Percentiles rank a stretch among this genome's conserved stretches.
phyloP scores from a whole-genome alignment of 2,797 vertebrate species.

The Phalanger gymnotis region DNA sequence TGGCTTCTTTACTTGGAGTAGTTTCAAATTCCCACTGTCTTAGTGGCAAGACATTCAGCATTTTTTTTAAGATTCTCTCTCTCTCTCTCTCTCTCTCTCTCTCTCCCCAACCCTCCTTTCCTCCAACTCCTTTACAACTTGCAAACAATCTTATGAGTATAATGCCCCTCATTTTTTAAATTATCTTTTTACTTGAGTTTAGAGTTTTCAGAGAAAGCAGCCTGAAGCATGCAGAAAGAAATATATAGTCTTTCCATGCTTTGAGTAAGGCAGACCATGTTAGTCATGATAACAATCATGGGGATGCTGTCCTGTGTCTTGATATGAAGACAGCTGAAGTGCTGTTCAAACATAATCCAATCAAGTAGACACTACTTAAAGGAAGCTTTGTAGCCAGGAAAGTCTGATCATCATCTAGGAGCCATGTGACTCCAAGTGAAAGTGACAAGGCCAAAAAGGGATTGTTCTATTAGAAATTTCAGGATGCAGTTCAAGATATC shows the following conservation, averaged over 20 bases:
- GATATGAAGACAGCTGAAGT: conserved; percentile 27
- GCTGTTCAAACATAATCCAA: conserved; percentile 53
- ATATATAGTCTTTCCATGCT: conserved; percentile 20
- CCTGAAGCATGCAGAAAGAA: conserved; percentile 48
- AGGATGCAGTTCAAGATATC: conserved; percentile 17
- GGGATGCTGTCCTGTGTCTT: not conserved
- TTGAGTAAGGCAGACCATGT: conserved; percentile 33
- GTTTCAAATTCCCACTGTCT: conserved; percentile 66
- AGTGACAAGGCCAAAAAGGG: not conserved
- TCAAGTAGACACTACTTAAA: conserved; percentile 15
- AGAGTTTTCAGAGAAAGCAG: conserved; percentile 39
- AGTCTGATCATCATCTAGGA: not conserved
- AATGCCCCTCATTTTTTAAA: conserved; percentile 38
- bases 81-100: conserved; percentile 25
- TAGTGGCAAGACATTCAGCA: conserved; percentile 10
- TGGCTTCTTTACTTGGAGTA: not conserved
- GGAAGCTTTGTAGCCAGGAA: not conserved
- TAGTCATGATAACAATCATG: conserved; percentile 8
- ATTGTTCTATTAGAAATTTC: not conserved
- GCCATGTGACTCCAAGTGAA: accelerated
- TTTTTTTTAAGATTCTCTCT: conserved; percentile 26
- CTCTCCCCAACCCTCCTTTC: conserved; percentile 15
- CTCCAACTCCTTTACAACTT: conserved; percentile 45
- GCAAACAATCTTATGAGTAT: not conserved
- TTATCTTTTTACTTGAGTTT: conserved; percentile 39